Evolutionary conservation across 2,888 invertebrate species (phyloP), one percentile per base, ranked within the genome.

Genomic region (Myopa testacea): DNA sequence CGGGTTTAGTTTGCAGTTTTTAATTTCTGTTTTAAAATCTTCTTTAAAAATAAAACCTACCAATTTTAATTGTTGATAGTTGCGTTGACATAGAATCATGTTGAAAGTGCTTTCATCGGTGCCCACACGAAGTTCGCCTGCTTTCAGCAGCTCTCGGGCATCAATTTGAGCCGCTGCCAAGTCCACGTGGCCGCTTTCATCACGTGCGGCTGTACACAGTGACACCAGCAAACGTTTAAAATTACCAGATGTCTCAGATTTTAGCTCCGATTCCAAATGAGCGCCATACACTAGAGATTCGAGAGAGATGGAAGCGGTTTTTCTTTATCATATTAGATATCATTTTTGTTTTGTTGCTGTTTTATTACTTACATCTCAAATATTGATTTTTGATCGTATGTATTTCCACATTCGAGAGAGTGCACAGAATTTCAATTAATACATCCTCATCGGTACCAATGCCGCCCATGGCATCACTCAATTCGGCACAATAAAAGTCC

Each of bases 171-270:
- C 98, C 81, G 90, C 91, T 10, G 91, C 91, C 62, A 91, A 92
- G 89, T 98, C 94, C 6, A 93, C 92, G 16, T 93, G 91, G 86
- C 93, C 93, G 82, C 93, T 93, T 90, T 98, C 98, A 87, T 95
- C 89, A 5, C 89, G 86, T 86, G 90, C 90, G 86, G 93, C 94
- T 87, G 94, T 93, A 84, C 94, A 94, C 19, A 97, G 89, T 45
- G 98, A 96, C 38, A 96, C 94, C 90, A 98, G 93, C 63, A 98
- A 91, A 76, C 97, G 92, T 88, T 95, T 94, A 90, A 98, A 98
- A 86, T 94, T 94, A 16, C 98, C 98, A 70, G 96, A 96, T 3
- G 98, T 98, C 88, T 98, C 98, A 72, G 94, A 93, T 81, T 92
- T 92, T 40, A 98, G 89, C 87, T 97, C 97, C 73, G 94, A 92